A percentile compares a stretch with the other conserved stretches of the same genome.
These are phyloP conservation scores for Portevinia maculata DNA, from an alignment of 2,888 invertebrate genomes.

Conservation along the genomic window DNA sequence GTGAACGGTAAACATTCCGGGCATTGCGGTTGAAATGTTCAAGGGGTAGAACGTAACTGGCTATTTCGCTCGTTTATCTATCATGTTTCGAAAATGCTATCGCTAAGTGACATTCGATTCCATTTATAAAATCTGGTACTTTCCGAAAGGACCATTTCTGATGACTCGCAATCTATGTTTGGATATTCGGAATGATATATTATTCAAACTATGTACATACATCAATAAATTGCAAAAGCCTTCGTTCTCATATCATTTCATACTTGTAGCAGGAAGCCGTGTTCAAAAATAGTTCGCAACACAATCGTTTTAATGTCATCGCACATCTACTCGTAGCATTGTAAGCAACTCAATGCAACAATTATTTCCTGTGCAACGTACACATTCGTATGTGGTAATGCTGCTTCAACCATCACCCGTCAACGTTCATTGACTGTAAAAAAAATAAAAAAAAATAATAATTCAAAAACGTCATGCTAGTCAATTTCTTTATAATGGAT, in stretches of 20 bases:
- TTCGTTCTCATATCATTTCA: background rate
- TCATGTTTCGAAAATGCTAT: no score
- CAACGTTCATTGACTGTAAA: slow-evolving; percentile 48
- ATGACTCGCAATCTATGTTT: no score
- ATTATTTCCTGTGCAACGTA: slow-evolving; percentile 59
- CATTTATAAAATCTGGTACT: no score
- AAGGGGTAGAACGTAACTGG: no score
- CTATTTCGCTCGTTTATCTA: no score
- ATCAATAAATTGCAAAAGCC: no score
- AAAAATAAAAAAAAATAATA: background rate
- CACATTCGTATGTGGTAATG: background rate
- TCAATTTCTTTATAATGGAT: slow-evolving; percentile 18
- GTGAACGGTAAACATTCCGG: no score
- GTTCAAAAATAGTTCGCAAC: slow-evolving; percentile 33
- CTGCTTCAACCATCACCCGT: slow-evolving; percentile 27
- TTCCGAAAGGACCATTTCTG: no score
- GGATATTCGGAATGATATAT: no score
- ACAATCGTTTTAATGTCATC: slow-evolving; percentile 46
- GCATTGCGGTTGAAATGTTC: no score
- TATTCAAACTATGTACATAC: no score
- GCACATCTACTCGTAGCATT: slow-evolving; percentile 7
- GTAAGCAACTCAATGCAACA: slow-evolving; percentile 32
- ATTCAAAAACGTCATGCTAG: slow-evolving; percentile 10
- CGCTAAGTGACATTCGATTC: no score
- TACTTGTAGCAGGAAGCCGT: slow-evolving; percentile 24